These are phyloP conservation scores for Zapus hudsonius DNA, from an alignment of 2,113 vertebrate genomes.

Conservation along the genomic window DNA sequence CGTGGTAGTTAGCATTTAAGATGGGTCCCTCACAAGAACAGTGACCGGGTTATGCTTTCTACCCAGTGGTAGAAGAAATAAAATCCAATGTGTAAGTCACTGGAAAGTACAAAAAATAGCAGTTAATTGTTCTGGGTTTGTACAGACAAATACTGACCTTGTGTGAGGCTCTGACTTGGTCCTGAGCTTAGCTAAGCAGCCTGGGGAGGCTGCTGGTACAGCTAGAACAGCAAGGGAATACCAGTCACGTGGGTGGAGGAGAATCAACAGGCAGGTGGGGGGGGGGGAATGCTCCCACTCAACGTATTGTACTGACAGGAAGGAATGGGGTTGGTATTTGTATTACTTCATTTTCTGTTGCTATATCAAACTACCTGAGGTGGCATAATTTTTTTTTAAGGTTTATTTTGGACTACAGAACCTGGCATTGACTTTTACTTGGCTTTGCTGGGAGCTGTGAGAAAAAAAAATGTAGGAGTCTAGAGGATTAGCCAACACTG, in stretches of 20 bases:
- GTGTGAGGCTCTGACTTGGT: not conserved
- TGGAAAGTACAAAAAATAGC: not conserved
- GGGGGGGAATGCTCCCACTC: not conserved
- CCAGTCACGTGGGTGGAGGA: not conserved
- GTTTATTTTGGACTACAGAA: not conserved
- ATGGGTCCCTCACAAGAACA: not conserved
- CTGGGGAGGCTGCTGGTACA: not conserved
- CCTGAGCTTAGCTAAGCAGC: not conserved
- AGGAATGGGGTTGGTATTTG: not conserved
- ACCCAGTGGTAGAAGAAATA: not conserved
- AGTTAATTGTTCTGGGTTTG: not conserved
- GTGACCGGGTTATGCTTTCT: not conserved
- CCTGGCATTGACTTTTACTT: not conserved
- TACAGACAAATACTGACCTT: not conserved
- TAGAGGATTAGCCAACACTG: slow-evolving; percentile 2
- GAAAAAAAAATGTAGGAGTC: not conserved
- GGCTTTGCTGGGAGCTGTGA: not conserved
- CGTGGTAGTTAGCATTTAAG: too few relatives aligned
- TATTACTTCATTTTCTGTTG: not conserved
- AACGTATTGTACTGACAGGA: not conserved
- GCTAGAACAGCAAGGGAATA: not conserved
- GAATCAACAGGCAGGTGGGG: not conserved
- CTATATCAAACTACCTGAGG: not conserved
- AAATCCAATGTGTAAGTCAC: not conserved
- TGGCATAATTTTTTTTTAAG: not conserved